Evolutionary conservation across 2,113 vertebrate species (phyloP).

Genomic region (Heterocephalus glaber): DNA sequence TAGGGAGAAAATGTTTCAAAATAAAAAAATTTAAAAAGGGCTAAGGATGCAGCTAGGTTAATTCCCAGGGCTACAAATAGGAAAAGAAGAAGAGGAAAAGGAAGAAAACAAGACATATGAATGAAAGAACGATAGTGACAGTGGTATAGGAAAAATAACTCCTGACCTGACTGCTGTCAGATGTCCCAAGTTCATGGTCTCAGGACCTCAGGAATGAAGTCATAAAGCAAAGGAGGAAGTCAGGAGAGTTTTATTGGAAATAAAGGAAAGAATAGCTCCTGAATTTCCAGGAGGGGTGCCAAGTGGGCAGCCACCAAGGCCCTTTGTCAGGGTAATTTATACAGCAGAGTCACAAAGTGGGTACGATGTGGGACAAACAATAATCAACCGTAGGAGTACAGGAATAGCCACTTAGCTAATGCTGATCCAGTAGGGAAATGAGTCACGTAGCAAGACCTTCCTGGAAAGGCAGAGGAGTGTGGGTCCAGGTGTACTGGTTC

Average conservation of each 20-base stretch:
- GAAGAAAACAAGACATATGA: background rate
- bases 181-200: background rate
- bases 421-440: background rate
- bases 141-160: background rate
- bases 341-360: background rate
- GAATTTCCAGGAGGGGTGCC: background rate
- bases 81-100: background rate
- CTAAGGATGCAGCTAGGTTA: background rate
- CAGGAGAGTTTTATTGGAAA: background rate
- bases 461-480: background rate
- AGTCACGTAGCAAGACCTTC: background rate
- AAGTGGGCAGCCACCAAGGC: background rate
- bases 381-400: background rate
- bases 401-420: background rate
- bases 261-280: background rate
- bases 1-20: background rate
- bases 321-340: background rate
- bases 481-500: background rate
- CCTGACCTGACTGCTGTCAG: background rate
- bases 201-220: background rate
- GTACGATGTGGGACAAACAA: background rate
- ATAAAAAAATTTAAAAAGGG: background rate
- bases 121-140: background rate
- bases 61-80: no score
- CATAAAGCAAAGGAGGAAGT: background rate